phyloP scores from a whole-genome alignment of 2,888 invertebrate genomes.

The Oxytorus armatus region DNA sequence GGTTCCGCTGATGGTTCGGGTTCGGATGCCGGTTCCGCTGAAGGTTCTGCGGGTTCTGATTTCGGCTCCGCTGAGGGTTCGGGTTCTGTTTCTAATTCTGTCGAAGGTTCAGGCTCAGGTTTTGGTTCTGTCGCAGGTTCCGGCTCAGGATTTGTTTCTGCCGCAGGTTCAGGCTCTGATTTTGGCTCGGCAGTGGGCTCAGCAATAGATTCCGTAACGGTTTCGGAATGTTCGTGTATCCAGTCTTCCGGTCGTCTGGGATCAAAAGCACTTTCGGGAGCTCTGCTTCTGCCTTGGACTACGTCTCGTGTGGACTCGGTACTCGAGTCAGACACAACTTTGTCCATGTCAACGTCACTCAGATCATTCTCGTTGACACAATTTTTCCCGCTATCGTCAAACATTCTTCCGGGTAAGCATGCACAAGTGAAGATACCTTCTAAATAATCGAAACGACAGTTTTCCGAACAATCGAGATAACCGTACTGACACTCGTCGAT shows the following conservation, averaged over 20 bases:
- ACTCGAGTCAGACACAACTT: conserved; percentile 67
- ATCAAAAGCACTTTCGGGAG: conserved; percentile 68
- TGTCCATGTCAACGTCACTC: conserved; percentile 76
- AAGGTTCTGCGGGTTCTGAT: conserved; percentile 66
- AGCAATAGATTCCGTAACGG: conserved; percentile 54
- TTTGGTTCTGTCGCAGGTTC: conserved; percentile 44
- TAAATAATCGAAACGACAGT: conserved; percentile 88
- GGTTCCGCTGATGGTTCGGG: conserved; percentile 56
- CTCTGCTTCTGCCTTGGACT: conserved; percentile 79
- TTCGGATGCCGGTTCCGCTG: conserved; percentile 55
- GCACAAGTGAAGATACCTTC: conserved; percentile 88
- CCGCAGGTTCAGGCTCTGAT: conserved; percentile 70
- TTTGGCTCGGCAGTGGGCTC: conserved; percentile 66
- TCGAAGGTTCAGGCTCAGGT: conserved; percentile 57
- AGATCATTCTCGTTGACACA: conserved; percentile 82
- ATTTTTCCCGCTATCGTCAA: conserved; percentile 85
- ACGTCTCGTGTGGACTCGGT: conserved; percentile 72
- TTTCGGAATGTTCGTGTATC: conserved; percentile 68
- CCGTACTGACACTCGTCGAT: conserved; percentile 89
- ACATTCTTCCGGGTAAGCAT: conserved; percentile 87
- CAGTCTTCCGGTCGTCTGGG: conserved; percentile 71
- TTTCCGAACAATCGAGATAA: conserved; percentile 88
- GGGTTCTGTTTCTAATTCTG: conserved; percentile 65
- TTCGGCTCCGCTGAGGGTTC: conserved; percentile 66
- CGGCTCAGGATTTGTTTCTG: conserved; percentile 57